phyloP scores from a whole-genome alignment of 2,113 vertebrate genomes.

The Myxocyprinus asiaticus region DNA sequence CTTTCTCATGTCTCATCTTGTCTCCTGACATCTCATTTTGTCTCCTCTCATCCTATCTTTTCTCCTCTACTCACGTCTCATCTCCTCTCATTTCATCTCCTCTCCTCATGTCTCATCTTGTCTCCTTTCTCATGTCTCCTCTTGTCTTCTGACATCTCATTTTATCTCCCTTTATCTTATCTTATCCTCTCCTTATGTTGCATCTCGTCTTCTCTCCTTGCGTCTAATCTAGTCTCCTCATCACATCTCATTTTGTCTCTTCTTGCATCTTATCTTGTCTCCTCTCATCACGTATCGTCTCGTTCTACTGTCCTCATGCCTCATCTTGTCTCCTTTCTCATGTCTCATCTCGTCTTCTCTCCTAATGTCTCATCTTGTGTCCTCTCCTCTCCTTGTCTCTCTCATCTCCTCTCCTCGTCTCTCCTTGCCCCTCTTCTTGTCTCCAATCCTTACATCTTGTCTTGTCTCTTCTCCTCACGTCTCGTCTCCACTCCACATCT shows the following conservation, averaged over 20 bases:
- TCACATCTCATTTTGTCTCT: not conserved
- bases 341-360: not conserved
- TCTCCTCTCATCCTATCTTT: not conserved
- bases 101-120: not conserved
- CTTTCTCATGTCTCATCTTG: too few relatives aligned
- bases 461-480: not conserved
- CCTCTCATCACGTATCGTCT: constrained; percentile 2
- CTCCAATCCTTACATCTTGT: not conserved
- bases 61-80: too few relatives aligned
- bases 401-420: not conserved
- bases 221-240: not conserved
- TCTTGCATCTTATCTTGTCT: not conserved
- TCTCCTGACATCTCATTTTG: too few relatives aligned
- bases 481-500: not conserved
- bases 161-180: not conserved
- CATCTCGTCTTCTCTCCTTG: not conserved
- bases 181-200: not conserved
- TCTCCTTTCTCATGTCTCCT: not conserved
- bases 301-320: constrained; percentile 41
- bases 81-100: too few relatives aligned
- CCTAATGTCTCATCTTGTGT: not conserved
- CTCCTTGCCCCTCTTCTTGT: not conserved
- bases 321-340: constrained; percentile 44
- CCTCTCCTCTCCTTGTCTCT: not conserved
- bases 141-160: not conserved